phyloP scores from a whole-genome alignment of 2,888 invertebrate genomes.

The Pseudoips prasinana region DNA sequence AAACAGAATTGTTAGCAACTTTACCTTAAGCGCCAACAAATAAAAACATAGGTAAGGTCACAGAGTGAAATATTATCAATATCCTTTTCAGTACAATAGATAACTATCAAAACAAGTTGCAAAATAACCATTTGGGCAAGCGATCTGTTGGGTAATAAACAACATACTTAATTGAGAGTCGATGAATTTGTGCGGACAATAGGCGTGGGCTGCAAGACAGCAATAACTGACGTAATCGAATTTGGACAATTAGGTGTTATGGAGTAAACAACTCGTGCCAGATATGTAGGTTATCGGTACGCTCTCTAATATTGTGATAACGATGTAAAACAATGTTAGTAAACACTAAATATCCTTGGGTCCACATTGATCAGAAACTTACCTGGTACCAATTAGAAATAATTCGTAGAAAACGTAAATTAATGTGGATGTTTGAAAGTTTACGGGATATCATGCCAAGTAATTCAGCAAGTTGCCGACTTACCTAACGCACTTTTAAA shows the following conservation, averaged over 20 bases:
- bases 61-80: too few relatives aligned
- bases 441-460: too few relatives aligned
- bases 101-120: conserved; percentile 42
- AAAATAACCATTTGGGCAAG: conserved; percentile 36
- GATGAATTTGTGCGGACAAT: conserved; percentile 45
- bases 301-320: conserved; percentile 38
- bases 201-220: conserved; percentile 38
- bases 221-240: conserved; percentile 52
- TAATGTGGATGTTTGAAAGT: too few relatives aligned
- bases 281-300: conserved; percentile 64
- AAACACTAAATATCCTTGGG: too few relatives aligned
- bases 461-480: too few relatives aligned
- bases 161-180: conserved; percentile 38
- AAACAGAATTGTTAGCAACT: conserved; percentile 61
- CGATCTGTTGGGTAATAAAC: conserved; percentile 43
- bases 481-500: too few relatives aligned
- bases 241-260: conserved; percentile 57
- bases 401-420: too few relatives aligned
- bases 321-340: too few relatives aligned
- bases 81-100: conserved; percentile 28
- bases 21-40: too few relatives aligned
- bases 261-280: conserved; percentile 54
- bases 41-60: too few relatives aligned
- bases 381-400: too few relatives aligned
- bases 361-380: too few relatives aligned